Evolutionary conservation across 2,113 vertebrate genomes (phyloP).

Genomic region (Lepidothrix coronata): DNA sequence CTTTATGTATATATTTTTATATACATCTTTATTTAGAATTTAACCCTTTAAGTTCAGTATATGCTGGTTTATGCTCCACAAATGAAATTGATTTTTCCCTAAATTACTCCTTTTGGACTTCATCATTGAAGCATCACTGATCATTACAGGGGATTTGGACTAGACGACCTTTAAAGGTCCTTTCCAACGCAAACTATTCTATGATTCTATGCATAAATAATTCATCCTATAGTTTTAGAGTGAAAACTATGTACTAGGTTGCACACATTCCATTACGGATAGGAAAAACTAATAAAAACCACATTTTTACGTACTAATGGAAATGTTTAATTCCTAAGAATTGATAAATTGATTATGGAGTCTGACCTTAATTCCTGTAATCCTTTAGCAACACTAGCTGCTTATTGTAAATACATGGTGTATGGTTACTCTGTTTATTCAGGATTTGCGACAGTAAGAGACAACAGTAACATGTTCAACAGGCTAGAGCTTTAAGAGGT

Average conservation of each 20-base stretch:
- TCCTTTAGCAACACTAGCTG: not conserved
- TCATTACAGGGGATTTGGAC: not conserved
- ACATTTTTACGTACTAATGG: not conserved
- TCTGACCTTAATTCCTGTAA: not conserved
- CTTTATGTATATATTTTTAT: not conserved
- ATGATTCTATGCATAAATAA: not conserved
- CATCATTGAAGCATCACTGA: not conserved
- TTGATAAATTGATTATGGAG: not conserved
- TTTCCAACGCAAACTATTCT: not conserved
- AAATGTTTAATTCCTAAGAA: not conserved
- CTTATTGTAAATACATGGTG: not conserved
- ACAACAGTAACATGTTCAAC: not conserved
- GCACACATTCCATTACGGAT: not conserved
- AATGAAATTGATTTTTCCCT: not conserved
- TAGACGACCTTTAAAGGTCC: not conserved
- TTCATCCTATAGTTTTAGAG: not conserved
- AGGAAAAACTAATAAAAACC: not conserved
- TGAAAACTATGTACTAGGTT: not conserved
- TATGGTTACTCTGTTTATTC: not conserved
- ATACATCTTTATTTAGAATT: not conserved
- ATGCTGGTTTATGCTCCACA: not conserved
- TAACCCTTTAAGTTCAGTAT: not conserved
- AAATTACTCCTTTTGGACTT: not conserved
- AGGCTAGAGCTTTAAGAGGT: not conserved
- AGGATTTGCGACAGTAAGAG: not conserved